Base-by-base conservation (phyloP, 2,797 vertebrate species). In the Adelosebastes latens region DNA sequence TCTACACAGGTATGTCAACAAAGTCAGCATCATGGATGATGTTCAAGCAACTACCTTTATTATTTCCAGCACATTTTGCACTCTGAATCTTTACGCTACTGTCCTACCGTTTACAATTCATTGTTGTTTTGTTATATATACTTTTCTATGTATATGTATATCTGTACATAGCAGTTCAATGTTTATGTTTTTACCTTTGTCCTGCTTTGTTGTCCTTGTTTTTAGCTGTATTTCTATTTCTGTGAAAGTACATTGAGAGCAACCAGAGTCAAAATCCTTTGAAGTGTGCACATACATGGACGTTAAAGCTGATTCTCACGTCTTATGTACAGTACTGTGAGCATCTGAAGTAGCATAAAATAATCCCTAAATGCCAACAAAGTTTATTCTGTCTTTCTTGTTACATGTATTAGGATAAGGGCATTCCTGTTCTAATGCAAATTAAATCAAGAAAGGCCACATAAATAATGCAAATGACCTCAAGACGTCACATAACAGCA, bases 401-500 rank as follows among this genome's bases (percentile, higher is more conserved):
- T 13, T 24, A 24, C 58, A 70, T 64, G 20, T 39, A 70, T 69
- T 42, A 39, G 67, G 56, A 80, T 10, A 12, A 2, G 60, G 66
- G 8, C 32, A 72, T 81, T 73, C 58, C 25, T 81, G 62, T 82
- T 83, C 75, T 75, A 75, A 88, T 87, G 73, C 75, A 87, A 86
- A 91, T 85, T 12, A 89, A 85, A 85, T 83, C 73, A 87, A 85
- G 75, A 91, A 76, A 64, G 73, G 79, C 72, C 73, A 78, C 69
- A 90, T 88, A 87, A 92, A 91, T 91, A 88, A 92, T 93, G 83
- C 85, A 94, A 92, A 91, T 88, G 46, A 90, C 79, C 85, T 84
- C 71, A 92, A 91, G 85, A 92, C 62, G 80, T 92, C 85, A 86
- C 72, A 85, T 42, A 80, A 85, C 66, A 70, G 79, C 82, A 84